These are phyloP conservation scores for Girardinichthys multiradiatus DNA, from an alignment of 2,113 vertebrate species.

Conservation along the genomic window DNA sequence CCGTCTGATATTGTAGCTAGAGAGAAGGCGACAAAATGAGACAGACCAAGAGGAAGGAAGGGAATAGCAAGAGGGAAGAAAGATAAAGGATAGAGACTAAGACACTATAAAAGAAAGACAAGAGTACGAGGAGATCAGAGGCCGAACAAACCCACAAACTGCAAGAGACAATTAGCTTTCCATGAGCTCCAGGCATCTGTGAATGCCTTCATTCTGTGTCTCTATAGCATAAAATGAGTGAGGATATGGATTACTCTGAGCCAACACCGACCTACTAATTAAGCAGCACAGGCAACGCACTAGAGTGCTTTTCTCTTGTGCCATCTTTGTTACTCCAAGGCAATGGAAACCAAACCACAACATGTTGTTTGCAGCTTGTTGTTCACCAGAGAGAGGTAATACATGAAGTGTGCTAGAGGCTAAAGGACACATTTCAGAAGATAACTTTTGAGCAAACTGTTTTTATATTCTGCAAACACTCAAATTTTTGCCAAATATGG, in stretches of 20 bases:
- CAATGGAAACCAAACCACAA: constrained; percentile 49
- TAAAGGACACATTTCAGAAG: constrained; percentile 9
- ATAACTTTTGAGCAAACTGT: constrained; percentile 12
- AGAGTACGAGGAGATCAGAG: constrained; percentile 39
- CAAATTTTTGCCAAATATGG: not conserved
- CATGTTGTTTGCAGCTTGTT: constrained; percentile 42
- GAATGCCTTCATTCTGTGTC: constrained; percentile 26
- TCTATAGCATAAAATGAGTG: constrained; percentile 32
- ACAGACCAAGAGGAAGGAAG: not conserved
- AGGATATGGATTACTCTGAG: constrained; percentile 23
- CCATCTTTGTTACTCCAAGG: constrained; percentile 48
- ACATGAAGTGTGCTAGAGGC: constrained; percentile 4
- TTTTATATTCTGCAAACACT: constrained; percentile 12
- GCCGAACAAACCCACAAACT: constrained; percentile 44
- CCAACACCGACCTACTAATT: constrained; percentile 49
- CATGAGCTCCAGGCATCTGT: constrained; percentile 51
- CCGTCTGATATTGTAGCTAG: constrained; percentile 33
- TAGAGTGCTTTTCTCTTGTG: constrained; percentile 37
- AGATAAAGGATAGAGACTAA: constrained; percentile 3
- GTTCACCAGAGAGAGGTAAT: constrained; percentile 34
- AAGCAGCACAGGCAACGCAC: constrained; percentile 21
- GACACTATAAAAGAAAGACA: not conserved
- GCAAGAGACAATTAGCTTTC: constrained; percentile 54
- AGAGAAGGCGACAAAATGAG: constrained; percentile 8
- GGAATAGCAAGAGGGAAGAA: not conserved